Conservation (phyloP, 2,113 vertebrate genomes). For the Hucho hucho region DNA sequence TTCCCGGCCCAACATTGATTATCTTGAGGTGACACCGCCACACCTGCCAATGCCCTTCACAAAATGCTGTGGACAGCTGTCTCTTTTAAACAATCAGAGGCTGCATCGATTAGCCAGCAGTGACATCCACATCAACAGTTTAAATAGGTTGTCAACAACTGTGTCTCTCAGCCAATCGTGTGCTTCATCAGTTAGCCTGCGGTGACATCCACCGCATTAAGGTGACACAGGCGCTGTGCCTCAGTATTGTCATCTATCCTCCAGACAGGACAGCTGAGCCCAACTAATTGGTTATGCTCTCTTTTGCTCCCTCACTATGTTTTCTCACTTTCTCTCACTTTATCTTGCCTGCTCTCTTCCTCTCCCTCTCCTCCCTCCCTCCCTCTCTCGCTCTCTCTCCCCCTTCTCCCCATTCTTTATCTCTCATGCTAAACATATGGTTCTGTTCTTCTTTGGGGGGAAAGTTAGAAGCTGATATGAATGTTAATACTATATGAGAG, state of each 20-base stretch:
- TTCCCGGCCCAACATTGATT: too few relatives aligned
- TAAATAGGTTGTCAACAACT: constrained; percentile 12
- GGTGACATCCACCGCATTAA: constrained; percentile 26
- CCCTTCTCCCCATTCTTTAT: not conserved
- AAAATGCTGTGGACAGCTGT: not conserved
- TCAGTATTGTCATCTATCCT: constrained; percentile 10
- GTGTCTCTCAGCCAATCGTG: not conserved
- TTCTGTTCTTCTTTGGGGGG: constrained; percentile 1
- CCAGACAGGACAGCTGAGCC: constrained; percentile 7
- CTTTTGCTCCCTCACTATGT: not conserved
- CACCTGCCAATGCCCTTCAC: not conserved
- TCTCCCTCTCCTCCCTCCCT: constrained; percentile 1
- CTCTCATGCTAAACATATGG: not conserved
- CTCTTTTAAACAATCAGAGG: not conserved
- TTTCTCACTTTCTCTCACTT: not conserved
- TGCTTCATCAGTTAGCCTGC: constrained; percentile 11
- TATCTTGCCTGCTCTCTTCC: not conserved
- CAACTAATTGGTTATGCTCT: constrained; percentile 14
- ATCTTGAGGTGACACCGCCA: not conserved
- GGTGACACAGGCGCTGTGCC: constrained; percentile 18
- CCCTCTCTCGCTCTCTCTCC: not conserved
- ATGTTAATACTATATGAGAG: constrained; percentile 62
- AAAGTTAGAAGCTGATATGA: constrained; percentile 53
- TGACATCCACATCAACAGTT: not conserved
- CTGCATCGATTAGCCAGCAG: constrained; percentile 15